Conservation (phyloP, 2,113 vertebrate species). For the Nibea coibor region DNA sequence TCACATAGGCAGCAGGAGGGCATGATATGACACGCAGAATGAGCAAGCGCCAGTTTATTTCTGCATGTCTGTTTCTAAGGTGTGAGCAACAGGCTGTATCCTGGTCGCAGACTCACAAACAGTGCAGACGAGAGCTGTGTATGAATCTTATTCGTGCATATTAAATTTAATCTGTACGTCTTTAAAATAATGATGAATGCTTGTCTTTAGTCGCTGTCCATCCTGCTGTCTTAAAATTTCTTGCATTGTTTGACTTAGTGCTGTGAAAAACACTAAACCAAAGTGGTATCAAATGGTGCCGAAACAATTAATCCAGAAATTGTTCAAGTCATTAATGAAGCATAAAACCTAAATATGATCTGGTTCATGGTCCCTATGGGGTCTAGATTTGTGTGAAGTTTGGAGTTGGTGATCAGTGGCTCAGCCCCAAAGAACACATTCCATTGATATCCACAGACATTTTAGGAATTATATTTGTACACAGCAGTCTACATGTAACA, state of each 20-base stretch:
- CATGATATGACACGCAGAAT: background rate
- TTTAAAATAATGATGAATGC: background rate
- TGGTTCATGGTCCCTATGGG: background rate
- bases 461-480: background rate
- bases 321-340: background rate
- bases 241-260: background rate
- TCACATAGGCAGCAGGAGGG: background rate
- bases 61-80: background rate
- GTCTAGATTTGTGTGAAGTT: background rate
- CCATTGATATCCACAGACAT: background rate
- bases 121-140: background rate
- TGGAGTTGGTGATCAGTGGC: background rate
- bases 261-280: background rate
- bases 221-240: background rate
- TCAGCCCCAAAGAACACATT: background rate
- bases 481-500: background rate
- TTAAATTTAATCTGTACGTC: background rate
- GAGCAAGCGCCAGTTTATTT: slow-evolving; percentile 3
- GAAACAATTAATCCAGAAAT: background rate
- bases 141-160: background rate
- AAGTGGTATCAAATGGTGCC: background rate
- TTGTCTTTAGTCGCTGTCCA: background rate
- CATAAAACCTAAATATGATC: background rate
- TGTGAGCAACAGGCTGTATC: slow-evolving; percentile 31
- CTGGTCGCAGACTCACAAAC: slow-evolving; percentile 1